Conservation (phyloP, 2,797 vertebrate species). For the Chelmon rostratus region DNA sequence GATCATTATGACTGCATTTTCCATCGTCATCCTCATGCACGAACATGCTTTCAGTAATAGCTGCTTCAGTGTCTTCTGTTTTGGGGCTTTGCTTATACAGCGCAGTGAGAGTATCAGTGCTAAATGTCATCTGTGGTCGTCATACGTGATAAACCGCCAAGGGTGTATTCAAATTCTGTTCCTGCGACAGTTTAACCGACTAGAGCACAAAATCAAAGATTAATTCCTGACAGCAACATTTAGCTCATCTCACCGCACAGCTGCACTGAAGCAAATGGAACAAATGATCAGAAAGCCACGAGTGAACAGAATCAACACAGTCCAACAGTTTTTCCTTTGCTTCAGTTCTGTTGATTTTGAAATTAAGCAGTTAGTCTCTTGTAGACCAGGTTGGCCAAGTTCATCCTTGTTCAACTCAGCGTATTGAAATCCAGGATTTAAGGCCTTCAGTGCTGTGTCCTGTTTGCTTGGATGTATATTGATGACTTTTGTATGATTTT, state of each 20-base stretch:
- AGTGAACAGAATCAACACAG: background rate
- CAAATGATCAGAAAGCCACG: background rate
- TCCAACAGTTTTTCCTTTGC: background rate
- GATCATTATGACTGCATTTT: conserved; percentile 44
- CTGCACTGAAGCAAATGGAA: background rate
- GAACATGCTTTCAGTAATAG: conserved; percentile 1
- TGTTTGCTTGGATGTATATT: background rate
- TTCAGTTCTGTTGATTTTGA: background rate
- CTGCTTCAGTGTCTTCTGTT: background rate
- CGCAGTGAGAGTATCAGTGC: background rate
- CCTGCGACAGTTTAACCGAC: background rate
- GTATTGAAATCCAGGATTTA: background rate
- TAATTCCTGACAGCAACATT: background rate
- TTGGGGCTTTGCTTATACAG: conserved; percentile 8
- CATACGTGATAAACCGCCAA: background rate
- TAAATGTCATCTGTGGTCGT: background rate
- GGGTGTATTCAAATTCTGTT: conserved; percentile 21
- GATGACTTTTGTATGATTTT: background rate
- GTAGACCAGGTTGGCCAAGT: background rate
- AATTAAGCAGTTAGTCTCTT: background rate
- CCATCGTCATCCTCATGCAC: conserved; percentile 4
- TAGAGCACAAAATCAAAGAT: background rate
- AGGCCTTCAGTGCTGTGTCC: background rate
- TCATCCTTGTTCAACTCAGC: background rate
- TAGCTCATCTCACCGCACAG: background rate